Conservation (phyloP, 2,113 vertebrate species). For the Varanus komodoensis region DNA sequence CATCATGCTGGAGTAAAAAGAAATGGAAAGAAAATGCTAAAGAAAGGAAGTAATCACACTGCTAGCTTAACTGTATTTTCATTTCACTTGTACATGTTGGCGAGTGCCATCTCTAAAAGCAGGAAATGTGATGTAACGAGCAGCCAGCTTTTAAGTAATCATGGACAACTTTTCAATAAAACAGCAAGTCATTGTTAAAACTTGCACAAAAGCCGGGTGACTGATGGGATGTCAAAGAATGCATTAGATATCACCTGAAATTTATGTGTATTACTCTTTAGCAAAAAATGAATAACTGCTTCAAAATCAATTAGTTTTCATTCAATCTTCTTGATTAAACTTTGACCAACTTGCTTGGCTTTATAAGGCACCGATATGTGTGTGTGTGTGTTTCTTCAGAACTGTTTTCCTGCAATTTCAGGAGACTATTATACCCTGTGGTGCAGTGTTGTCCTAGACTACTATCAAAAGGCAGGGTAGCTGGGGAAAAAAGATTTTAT, state of each 20-base stretch:
- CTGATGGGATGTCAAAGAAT: neutral
- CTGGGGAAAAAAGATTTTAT: slow-evolving; percentile 29
- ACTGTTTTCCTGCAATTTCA: slow-evolving; percentile 19
- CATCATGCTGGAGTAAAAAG: slow-evolving; percentile 19
- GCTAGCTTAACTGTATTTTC: slow-evolving; percentile 39
- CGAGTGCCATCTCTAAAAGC: slow-evolving; percentile 15
- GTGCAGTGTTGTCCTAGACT: slow-evolving; percentile 17
- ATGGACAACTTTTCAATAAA: slow-evolving; percentile 17
- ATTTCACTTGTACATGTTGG: slow-evolving; percentile 20
- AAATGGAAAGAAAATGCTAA: slow-evolving; percentile 24
- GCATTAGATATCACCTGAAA: neutral
- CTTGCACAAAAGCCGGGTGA: slow-evolving; percentile 18
- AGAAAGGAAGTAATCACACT: slow-evolving; percentile 43
- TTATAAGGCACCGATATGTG: neutral
- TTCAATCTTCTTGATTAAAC: slow-evolving; percentile 44
- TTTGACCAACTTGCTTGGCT: slow-evolving; percentile 26
- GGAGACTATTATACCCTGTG: slow-evolving; percentile 14
- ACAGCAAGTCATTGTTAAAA: neutral
- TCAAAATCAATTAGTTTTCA: slow-evolving; percentile 42
- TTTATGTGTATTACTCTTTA: slow-evolving; percentile 29
- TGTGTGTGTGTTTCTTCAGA: neutral
- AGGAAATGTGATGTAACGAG: slow-evolving; percentile 19
- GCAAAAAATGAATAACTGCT: slow-evolving; percentile 30
- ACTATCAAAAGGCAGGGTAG: slow-evolving; percentile 28
- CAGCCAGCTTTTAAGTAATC: slow-evolving; percentile 29